These are phyloP conservation scores for Biston stratarius DNA, from an alignment of 2,888 invertebrate genomes.

Conservation along the genomic window DNA sequence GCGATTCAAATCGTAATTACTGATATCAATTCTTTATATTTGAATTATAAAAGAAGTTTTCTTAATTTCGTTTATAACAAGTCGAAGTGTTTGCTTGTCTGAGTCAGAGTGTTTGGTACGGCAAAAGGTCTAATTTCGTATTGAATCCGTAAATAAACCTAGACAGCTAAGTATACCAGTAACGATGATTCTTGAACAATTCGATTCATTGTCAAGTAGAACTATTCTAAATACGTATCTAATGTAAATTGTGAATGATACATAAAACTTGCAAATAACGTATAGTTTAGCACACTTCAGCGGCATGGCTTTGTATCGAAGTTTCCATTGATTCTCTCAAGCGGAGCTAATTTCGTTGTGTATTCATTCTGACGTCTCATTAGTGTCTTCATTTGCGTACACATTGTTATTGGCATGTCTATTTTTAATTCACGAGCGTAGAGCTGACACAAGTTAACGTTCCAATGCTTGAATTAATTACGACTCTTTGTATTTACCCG, in stretches of 20 bases:
- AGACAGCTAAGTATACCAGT: conserved; percentile 72
- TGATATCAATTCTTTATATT: conserved; percentile 46
- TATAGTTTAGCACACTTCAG: conserved; percentile 38
- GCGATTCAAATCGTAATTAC: conserved; percentile 51
- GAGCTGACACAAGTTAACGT: conserved; percentile 48
- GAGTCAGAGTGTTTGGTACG: conserved; percentile 58
- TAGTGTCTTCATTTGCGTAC: conserved; percentile 73
- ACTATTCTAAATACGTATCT: not conserved
- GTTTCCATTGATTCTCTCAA: conserved; percentile 56
- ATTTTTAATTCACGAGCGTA: conserved; percentile 64
- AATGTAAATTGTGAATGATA: conserved; percentile 7
- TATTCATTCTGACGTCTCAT: conserved; percentile 69
- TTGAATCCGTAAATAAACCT: conserved; percentile 62
- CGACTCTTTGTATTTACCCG: conserved; percentile 33
- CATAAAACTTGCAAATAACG: conserved; percentile 23
- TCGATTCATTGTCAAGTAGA: conserved; percentile 37
- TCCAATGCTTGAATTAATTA: conserved; percentile 53
- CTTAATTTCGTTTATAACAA: conserved; percentile 9
- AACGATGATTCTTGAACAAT: conserved; percentile 57
- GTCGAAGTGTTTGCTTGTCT: conserved; percentile 68
- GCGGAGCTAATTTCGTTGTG: conserved; percentile 64
- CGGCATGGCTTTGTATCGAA: conserved; percentile 39
- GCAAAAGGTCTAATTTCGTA: conserved; percentile 59
- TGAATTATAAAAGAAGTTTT: conserved; percentile 25
- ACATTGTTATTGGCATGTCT: conserved; percentile 70